Conservation (phyloP, 2,888 invertebrate species). For the Oxyscelio sp. region DNA sequence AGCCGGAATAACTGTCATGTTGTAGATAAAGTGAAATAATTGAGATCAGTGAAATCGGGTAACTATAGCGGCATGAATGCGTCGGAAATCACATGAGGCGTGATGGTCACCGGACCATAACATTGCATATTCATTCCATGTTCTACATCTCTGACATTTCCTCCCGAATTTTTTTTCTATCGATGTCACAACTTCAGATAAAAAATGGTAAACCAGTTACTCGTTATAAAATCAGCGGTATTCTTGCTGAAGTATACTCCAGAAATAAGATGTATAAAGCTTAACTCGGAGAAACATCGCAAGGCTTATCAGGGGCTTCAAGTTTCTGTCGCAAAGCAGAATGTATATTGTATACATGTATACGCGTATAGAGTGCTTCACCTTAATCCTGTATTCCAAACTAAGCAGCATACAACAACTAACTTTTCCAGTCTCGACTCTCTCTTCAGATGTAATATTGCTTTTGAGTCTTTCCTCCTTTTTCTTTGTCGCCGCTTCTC, state of each 20-base stretch:
- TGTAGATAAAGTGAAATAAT: constrained; percentile 55
- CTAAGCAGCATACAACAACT: constrained; percentile 84
- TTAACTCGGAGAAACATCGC: constrained; percentile 55
- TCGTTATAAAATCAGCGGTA: not conserved
- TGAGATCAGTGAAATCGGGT: constrained; percentile 82
- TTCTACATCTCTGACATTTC: constrained; percentile 82
- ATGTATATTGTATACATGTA: constrained; percentile 45
- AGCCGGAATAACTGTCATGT: constrained; percentile 57
- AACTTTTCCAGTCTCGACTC: constrained; percentile 83
- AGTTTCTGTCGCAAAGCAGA: constrained; percentile 81
- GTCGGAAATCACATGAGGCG: constrained; percentile 78
- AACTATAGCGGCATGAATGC: constrained; percentile 80
- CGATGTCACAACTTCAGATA: not conserved
- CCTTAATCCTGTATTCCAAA: constrained; percentile 87
- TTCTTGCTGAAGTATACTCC: constrained; percentile 16
- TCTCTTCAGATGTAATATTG: constrained; percentile 75
- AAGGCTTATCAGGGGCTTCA: constrained; percentile 86
- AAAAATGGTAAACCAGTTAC: not conserved
- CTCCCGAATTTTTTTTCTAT: constrained; percentile 80
- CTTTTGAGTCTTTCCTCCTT: constrained; percentile 56
- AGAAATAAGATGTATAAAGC: constrained; percentile 34
- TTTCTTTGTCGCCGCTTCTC: constrained; percentile 73
- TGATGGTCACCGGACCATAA: constrained; percentile 88
- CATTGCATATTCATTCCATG: constrained; percentile 86
- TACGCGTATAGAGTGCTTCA: constrained; percentile 23